phyloP scores from a whole-genome alignment of 2,797 vertebrate genomes.

The Erithacus rubecula region DNA sequence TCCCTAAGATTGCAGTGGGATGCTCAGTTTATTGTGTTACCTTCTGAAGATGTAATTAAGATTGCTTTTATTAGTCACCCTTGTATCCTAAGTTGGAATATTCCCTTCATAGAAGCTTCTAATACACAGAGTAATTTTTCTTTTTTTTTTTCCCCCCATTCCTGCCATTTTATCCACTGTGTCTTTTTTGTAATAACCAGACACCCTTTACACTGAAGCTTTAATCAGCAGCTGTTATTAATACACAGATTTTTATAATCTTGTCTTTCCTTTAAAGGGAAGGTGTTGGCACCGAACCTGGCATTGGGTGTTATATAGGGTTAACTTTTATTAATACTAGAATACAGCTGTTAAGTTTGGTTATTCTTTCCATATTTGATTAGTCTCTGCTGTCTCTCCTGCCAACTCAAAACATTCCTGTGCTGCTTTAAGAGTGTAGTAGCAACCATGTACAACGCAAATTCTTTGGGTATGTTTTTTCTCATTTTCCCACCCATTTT shows the following conservation, averaged over 20 bases:
- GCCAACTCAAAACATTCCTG: not conserved
- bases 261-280: not conserved
- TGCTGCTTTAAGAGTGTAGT: not conserved
- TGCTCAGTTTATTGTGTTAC: not conserved
- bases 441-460: not conserved
- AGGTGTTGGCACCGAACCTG: not conserved
- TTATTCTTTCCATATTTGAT: not conserved
- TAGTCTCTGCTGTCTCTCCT: not conserved
- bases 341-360: not conserved
- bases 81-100: not conserved
- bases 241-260: not conserved
- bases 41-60: not conserved
- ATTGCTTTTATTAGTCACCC: not conserved
- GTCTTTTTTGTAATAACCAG: not conserved
- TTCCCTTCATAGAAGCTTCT: not conserved
- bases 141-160: fast-evolving
- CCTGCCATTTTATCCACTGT: not conserved
- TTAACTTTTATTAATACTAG: not conserved
- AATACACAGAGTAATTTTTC: fast-evolving
- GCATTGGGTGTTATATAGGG: fast-evolving
- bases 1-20: not conserved
- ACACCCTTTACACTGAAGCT: not conserved
- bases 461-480: not conserved
- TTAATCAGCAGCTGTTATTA: not conserved
- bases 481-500: not conserved